Conservation (phyloP, 2,888 invertebrate genomes). For the Tetheella fluctuosa region DNA sequence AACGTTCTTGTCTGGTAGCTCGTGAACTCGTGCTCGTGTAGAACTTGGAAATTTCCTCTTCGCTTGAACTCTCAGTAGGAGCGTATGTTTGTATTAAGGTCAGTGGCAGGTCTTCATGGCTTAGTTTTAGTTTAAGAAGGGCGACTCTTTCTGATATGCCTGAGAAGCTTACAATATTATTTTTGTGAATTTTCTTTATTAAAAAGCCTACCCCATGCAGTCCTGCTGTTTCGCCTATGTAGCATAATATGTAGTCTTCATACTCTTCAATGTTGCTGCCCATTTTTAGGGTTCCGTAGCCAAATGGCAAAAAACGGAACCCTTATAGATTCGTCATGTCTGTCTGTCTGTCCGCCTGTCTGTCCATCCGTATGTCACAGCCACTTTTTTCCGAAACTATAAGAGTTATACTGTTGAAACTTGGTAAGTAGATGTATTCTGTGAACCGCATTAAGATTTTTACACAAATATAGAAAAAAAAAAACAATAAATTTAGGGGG, state of each 20-base stretch:
- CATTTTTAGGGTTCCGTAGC: too few relatives aligned
- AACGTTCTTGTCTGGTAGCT: slow-evolving; percentile 5
- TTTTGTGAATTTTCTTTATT: slow-evolving; percentile 19
- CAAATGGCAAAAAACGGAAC: too few relatives aligned
- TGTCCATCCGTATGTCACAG: too few relatives aligned
- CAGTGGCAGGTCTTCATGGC: neutral
- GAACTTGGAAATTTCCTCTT: slow-evolving; percentile 20
- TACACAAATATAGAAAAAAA: too few relatives aligned
- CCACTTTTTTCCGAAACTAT: too few relatives aligned
- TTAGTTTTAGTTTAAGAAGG: slow-evolving; percentile 15
- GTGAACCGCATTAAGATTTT: too few relatives aligned
- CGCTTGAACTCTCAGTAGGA: slow-evolving; percentile 19
- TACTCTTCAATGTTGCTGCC: neutral
- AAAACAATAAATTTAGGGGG: too few relatives aligned
- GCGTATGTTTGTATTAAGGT: slow-evolving; percentile 24
- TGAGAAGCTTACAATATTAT: slow-evolving; percentile 16
- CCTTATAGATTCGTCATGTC: too few relatives aligned
- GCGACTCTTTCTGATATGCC: slow-evolving; percentile 27
- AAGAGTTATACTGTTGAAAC: too few relatives aligned
- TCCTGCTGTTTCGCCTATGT: neutral
- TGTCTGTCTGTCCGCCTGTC: too few relatives aligned
- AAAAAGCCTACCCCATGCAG: neutral
- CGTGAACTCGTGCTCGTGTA: slow-evolving; percentile 14
- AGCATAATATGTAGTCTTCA: neutral
- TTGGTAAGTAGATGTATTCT: too few relatives aligned